phyloP scores from a whole-genome alignment of 92 coral and sea anemone genomes.

The Actinernus sp. region DNA sequence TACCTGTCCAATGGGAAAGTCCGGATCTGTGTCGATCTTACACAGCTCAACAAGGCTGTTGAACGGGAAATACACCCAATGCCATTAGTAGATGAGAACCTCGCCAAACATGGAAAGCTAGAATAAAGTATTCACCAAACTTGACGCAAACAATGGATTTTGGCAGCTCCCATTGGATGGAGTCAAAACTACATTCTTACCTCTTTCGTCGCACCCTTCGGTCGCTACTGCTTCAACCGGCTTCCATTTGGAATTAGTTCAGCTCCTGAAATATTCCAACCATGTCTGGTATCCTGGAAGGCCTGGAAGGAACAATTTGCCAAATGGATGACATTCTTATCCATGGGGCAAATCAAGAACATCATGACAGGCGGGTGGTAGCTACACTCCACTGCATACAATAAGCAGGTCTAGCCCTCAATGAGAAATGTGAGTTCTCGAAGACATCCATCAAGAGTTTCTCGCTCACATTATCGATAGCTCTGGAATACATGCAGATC shows the following conservation, averaged over 20 bases:
- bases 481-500: slow-evolving; percentile 55
- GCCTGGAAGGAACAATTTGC: slow-evolving; percentile 23
- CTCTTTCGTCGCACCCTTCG: slow-evolving; percentile 13
- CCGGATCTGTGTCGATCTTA: too few species aligned
- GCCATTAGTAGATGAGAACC: too few species aligned
- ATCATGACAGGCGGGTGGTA: slow-evolving; percentile 47
- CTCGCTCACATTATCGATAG: slow-evolving; percentile 48
- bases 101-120: slow-evolving; percentile 51
- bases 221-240: too few species aligned
- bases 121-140: slow-evolving; percentile 2
- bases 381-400: slow-evolving; percentile 42
- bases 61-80: slow-evolving; percentile 57
- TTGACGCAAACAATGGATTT: not conserved
- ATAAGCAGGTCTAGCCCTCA: slow-evolving; percentile 41
- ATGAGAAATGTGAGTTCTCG: slow-evolving; percentile 57
- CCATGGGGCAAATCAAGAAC: slow-evolving; percentile 35
- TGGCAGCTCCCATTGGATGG: not conserved
- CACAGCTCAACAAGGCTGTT: slow-evolving; percentile 49
- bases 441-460: slow-evolving; percentile 49
- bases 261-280: not conserved
- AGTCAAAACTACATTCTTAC: slow-evolving; percentile 20
- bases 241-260: too few species aligned
- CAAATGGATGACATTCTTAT: slow-evolving; percentile 65
- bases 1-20: slow-evolving; percentile 46
- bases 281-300: slow-evolving; percentile 44